Evolutionary conservation across 2,113 vertebrate species (phyloP).

Genomic region (Vidua chalybeata): DNA sequence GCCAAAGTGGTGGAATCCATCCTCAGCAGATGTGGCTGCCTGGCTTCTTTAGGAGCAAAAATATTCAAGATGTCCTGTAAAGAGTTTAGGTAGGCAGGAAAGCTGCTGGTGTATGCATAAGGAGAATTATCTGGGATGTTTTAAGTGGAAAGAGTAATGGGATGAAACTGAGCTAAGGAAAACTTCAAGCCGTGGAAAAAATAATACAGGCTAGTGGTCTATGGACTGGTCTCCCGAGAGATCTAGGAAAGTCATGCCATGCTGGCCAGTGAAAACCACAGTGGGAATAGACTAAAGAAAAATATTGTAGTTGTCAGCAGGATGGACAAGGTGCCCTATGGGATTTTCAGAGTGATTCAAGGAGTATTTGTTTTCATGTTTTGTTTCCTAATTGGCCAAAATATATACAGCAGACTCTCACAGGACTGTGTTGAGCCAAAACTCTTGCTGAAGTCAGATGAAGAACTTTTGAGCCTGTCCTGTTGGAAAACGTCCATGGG

Average conservation of each 20-base stretch:
- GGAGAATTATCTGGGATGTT: slow-evolving; percentile 15
- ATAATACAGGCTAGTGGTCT: neutral
- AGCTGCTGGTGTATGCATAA: neutral
- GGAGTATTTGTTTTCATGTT: slow-evolving; percentile 19
- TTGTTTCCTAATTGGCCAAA: slow-evolving; percentile 60
- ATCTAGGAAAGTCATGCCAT: neutral
- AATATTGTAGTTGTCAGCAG: slow-evolving; percentile 1
- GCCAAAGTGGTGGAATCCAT: neutral
- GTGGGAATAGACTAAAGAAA: neutral
- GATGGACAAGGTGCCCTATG: neutral
- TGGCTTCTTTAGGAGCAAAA: slow-evolving; percentile 14
- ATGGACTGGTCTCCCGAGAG: neutral
- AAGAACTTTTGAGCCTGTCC: neutral
- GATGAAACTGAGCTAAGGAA: slow-evolving; percentile 22
- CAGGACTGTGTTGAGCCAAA: slow-evolving; percentile 7
- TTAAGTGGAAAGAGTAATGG: neutral
- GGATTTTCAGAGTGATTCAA: neutral
- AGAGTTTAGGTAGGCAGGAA: neutral
- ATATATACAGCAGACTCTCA: neutral
- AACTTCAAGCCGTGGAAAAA: neutral
- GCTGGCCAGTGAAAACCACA: neutral
- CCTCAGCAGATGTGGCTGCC: neutral
- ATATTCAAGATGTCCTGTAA: neutral
- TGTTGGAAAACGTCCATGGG: neutral
- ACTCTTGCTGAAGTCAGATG: neutral